Base-by-base conservation (phyloP, 2,888 invertebrate genomes). In the Pyrochroa serraticornis region DNA sequence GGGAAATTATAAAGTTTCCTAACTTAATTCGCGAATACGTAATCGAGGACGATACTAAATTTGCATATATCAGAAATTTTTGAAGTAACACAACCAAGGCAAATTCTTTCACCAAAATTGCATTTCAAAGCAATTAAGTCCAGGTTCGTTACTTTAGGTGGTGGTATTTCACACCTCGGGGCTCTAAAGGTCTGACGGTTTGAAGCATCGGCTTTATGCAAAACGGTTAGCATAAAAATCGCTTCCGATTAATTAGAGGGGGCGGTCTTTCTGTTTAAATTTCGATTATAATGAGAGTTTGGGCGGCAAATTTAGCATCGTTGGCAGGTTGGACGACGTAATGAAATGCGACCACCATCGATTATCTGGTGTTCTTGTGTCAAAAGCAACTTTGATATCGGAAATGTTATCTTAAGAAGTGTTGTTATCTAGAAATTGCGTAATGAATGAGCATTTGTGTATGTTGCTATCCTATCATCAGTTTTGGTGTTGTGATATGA, bases 401-500 rank as follows among this genome's bases (percentile, higher is more conserved):
- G 50, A 56, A 49, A 44, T 45, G 49, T 46, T 46, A 50, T 57
- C 57, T 51, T 41, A 57, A 57, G 44, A 57, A 51, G 46, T 57
- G 45, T n/a, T n/a, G n/a, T 57, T 50, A 57, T 51, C 51, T 41
- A 33, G 46, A 57, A 51, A 51, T 46, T 57, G 57, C 46, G 44
- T 44, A 58, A 54, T 58, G 58, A 54, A 50, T 59, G 50, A 59
- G 47, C 54, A 55, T 51, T 51, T 60, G 42, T 51, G 42, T 55
- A 39, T 58, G 51, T 52, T 48, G 62, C 62, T 63, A 63, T 65
- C 63, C 63, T 67, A 67, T 67, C 67, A 64, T 60, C 64, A 62
- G 61, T 62, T n/a, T n/a, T 65, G 62, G 66, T 60, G 63, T 63
- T 67, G 53, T 61, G 58, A 65, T 68, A 65, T 68, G 68, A 68